Conservation (phyloP, 2,113 vertebrate genomes). For the Dissostichus mawsoni region DNA sequence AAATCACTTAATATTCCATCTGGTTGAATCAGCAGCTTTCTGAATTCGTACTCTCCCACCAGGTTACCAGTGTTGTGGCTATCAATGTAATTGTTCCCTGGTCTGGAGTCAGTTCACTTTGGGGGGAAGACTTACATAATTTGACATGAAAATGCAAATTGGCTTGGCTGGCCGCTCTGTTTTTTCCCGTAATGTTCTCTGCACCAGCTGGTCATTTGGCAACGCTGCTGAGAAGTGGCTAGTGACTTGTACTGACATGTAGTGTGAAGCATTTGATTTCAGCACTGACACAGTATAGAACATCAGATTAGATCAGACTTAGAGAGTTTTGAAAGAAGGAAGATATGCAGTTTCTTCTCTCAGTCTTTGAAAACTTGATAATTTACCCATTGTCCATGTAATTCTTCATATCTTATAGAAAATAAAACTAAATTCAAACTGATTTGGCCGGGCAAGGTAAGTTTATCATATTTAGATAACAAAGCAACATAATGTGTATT, state of each 20-base stretch:
- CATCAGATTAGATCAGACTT: not conserved
- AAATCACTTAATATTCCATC: slow-evolving; percentile 36
- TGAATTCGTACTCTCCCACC: not conserved
- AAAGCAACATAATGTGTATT: no score
- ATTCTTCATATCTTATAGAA: no score
- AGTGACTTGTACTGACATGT: slow-evolving; percentile 40
- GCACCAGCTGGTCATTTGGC: slow-evolving; percentile 69
- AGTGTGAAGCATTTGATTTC: slow-evolving; percentile 48
- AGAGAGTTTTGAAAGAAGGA: not conserved
- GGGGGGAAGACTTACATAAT: slow-evolving; percentile 47
- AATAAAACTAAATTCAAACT: no score
- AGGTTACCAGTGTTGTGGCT: slow-evolving; percentile 2
- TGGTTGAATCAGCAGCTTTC: slow-evolving; percentile 19
- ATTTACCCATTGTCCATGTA: not conserved
- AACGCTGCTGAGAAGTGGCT: slow-evolving; percentile 32
- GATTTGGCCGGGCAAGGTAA: no score
- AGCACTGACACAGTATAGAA: not conserved
- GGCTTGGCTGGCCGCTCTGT: slow-evolving; percentile 25
- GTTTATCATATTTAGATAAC: no score
- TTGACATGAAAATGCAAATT: slow-evolving; percentile 57
- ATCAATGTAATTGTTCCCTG: slow-evolving; percentile 35
- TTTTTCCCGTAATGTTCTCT: slow-evolving; percentile 43
- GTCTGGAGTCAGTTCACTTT: slow-evolving; percentile 25
- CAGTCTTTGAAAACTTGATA: not conserved
- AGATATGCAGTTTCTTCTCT: not conserved